Conservation (phyloP, 2,113 vertebrate genomes). For the Dicentrarchus labrax region DNA sequence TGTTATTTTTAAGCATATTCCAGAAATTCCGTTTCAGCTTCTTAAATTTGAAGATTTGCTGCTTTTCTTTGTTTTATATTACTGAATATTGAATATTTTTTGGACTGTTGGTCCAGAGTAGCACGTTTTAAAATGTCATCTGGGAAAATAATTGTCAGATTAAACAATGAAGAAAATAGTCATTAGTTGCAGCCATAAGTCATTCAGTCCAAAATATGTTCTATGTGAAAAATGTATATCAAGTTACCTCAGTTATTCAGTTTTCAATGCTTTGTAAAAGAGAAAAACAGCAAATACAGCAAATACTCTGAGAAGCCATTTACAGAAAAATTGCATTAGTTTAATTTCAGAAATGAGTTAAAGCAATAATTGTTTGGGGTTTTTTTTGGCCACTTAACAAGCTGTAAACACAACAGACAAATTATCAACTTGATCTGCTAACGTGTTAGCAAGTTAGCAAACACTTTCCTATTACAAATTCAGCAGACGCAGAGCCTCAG, state of each 20-base stretch:
- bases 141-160: slow-evolving; percentile 1
- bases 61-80: neutral
- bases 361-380: neutral
- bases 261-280: neutral
- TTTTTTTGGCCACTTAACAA: neutral
- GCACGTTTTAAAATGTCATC: neutral
- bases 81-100: neutral
- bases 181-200: neutral
- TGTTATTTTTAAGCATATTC: neutral
- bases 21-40: neutral
- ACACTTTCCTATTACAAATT: neutral
- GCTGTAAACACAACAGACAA: slow-evolving; percentile 13
- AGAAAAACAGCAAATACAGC: neutral
- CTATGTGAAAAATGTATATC: neutral
- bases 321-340: neutral
- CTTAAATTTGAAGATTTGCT: neutral
- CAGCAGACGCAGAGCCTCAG: neutral
- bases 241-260: neutral
- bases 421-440: neutral
- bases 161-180: neutral
- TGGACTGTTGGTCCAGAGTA: neutral
- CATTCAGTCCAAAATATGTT: neutral
- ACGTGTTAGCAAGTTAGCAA: slow-evolving; percentile 10
- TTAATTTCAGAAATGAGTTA: neutral
- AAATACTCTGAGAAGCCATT: neutral